Percentiles rank a stretch among this genome's conserved stretches.
Conservation (phyloP, 1,140 invertebrate genomes). For the Scaptodrosophila lebanonensis region DNA sequence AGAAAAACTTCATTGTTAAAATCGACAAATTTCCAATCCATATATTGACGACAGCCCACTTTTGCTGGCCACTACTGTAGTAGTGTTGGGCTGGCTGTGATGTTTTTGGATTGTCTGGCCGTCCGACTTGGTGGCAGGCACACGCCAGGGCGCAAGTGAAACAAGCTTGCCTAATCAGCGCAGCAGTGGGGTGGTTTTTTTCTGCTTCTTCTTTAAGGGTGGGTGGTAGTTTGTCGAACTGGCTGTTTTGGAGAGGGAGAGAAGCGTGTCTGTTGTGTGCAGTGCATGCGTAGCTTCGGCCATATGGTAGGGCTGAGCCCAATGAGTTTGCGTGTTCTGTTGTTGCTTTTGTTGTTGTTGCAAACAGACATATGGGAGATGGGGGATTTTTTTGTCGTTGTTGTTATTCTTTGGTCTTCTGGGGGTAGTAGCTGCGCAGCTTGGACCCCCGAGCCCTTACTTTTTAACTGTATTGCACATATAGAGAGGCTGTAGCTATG, state of each 20-base stretch:
- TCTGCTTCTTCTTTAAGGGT: neutral
- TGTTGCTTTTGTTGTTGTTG: slow-evolving; percentile 11
- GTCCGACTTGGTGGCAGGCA: slow-evolving; percentile 34
- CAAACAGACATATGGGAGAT: slow-evolving; percentile 32
- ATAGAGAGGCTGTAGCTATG: slow-evolving; percentile 10
- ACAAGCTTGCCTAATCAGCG: slow-evolving; percentile 32
- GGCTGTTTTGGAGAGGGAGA: slow-evolving; percentile 13
- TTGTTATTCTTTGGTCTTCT: slow-evolving; percentile 14
- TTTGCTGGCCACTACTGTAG: slow-evolving; percentile 30
- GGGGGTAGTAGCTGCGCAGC: slow-evolving; percentile 44
- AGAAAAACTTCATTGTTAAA: too few relatives aligned
- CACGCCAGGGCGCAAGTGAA: slow-evolving; percentile 44
- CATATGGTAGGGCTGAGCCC: slow-evolving; percentile 39
- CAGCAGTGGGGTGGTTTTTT: slow-evolving; percentile 1
- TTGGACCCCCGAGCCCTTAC: slow-evolving; percentile 8
- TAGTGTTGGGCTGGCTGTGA: neutral
- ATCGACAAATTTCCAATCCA: too few relatives aligned
- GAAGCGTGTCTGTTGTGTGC: slow-evolving; percentile 15
- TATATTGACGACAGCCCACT: too few relatives aligned
- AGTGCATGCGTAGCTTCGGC: slow-evolving; percentile 57
- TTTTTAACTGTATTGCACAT: neutral
- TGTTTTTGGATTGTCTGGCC: too few relatives aligned
- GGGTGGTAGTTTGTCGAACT: neutral
- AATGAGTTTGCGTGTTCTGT: slow-evolving; percentile 49
- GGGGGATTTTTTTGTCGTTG: slow-evolving; percentile 9